A percentile compares a stretch with the other conserved stretches of the same genome.
Evolutionary conservation across 2,113 vertebrate species (phyloP).

Genomic region (Toxotes jaculatrix): DNA sequence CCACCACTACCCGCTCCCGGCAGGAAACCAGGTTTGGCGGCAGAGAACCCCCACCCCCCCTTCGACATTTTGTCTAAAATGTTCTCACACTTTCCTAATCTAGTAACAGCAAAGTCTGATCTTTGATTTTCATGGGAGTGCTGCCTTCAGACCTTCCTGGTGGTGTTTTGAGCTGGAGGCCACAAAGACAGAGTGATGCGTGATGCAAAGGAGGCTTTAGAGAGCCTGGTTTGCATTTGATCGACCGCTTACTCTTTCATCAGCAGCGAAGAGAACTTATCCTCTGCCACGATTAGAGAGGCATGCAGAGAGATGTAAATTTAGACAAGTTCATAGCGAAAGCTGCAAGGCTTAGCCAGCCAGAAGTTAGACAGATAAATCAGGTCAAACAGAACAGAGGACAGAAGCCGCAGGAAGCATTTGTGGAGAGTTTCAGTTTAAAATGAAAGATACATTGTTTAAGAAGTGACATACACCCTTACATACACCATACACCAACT

Average conservation of each 20-base stretch:
- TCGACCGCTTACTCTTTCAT: constrained; percentile 76
- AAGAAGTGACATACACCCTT: neutral
- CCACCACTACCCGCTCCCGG: too few relatives aligned
- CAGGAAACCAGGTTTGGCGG: too few relatives aligned
- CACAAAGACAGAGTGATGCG: constrained; percentile 41
- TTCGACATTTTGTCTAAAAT: neutral
- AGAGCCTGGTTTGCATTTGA: constrained; percentile 71
- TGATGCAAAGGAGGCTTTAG: constrained; percentile 62
- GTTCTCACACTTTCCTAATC: constrained; percentile 30
- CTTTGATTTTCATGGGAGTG: constrained; percentile 48
- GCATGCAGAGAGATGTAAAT: constrained; percentile 77
- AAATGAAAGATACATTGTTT: constrained; percentile 15
- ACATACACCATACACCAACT: too few relatives aligned
- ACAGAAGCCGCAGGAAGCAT: constrained; percentile 42
- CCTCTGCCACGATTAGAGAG: constrained; percentile 67
- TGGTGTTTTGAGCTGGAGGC: constrained; percentile 45
- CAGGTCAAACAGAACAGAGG: constrained; percentile 69
- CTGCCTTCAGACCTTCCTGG: constrained; percentile 39
- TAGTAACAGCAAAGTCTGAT: constrained; percentile 21
- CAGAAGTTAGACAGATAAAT: constrained; percentile 69
- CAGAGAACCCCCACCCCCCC: too few relatives aligned
- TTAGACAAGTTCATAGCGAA: constrained; percentile 76
- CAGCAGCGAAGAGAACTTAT: constrained; percentile 73
- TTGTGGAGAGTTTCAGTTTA: constrained; percentile 23
- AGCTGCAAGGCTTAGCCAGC: constrained; percentile 69